These are phyloP conservation scores for Drosophila birchii DNA, from an alignment of 2,888 invertebrate species.

Conservation along the genomic window DNA sequence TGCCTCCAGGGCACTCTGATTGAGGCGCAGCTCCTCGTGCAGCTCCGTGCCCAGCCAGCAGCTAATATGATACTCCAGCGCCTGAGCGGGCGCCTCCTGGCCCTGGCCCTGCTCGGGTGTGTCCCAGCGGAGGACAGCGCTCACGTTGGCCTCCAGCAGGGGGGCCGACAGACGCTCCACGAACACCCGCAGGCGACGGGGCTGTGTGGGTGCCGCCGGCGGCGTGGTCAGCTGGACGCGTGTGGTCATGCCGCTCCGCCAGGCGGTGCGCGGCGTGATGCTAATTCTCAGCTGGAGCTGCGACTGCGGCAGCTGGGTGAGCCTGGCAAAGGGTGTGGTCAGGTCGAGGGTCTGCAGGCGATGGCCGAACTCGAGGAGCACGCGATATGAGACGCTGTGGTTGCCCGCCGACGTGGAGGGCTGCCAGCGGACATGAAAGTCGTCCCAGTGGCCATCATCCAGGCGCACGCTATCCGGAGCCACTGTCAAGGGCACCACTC, in stretches of 20 bases:
- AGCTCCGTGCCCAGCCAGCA: slow-evolving; percentile 87
- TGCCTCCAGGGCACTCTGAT: slow-evolving; percentile 84
- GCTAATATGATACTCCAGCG: slow-evolving; percentile 87
- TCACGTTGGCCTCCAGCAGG: slow-evolving; percentile 81
- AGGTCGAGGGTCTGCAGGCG: slow-evolving; percentile 60
- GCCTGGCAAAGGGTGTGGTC: slow-evolving; percentile 84
- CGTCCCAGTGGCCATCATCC: slow-evolving; percentile 89
- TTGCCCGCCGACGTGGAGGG: slow-evolving; percentile 91
- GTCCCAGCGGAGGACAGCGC: slow-evolving; percentile 92
- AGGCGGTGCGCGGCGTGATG: slow-evolving; percentile 92
- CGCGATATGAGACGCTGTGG: slow-evolving; percentile 90
- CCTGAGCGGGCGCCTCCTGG: slow-evolving; percentile 20
- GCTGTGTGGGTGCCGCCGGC: slow-evolving; percentile 91
- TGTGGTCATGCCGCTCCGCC: slow-evolving; percentile 90
- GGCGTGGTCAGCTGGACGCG: slow-evolving; percentile 90
- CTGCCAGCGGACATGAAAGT: slow-evolving; percentile 94
- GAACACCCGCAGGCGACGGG: slow-evolving; percentile 90
- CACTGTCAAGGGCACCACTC: slow-evolving; percentile 91
- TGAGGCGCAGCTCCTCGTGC: slow-evolving; percentile 63
- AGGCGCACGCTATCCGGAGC: slow-evolving; percentile 88
- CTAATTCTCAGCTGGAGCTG: slow-evolving; percentile 90
- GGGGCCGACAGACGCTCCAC: slow-evolving; percentile 86
- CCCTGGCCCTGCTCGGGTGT: slow-evolving; percentile 86
- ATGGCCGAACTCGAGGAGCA: slow-evolving; percentile 65
- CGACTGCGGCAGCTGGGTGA: slow-evolving; percentile 85